Evolutionary conservation across 2,888 invertebrate genomes (phyloP), one percentile per base, ranked within the genome.

Genomic region (Polyommatus iphigenia): DNA sequence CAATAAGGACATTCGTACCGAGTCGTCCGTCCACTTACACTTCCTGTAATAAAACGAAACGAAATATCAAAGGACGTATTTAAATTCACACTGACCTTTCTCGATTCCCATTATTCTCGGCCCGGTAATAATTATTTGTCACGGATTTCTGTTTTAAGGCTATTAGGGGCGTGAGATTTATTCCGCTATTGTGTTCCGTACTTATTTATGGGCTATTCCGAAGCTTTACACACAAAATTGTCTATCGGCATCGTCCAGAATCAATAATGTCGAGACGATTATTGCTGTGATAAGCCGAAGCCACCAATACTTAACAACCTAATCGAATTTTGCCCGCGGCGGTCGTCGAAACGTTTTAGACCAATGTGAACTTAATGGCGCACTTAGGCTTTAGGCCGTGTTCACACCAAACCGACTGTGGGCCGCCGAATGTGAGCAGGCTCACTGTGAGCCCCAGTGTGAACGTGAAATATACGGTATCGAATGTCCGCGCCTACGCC

Each of bases 241-340:
- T 86, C 85, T 83, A 81, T 83, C 83, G 83, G 81, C 82, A 82
- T 82, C 82, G 79, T 87, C 87, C 80, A 81, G 82, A 85, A 86
- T 87, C 86, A 86, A 87, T 87, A 87, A 85, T 87, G 85, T 87
- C 78, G 80, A 82, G 86, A 87, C 85, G 87, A 85, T 85, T 85
- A 87, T 85, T 85, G 82, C 78, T 80, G 82, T 88, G 92, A 92
- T 92, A 92, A 91, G 86, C 85, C 90, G 85, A 86, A 88, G 85
- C 88, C 84, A 83, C 88, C 88, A 88, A 87, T 88, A 85, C 87
- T 85, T 82, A 84, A 86, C 87, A 84, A 87, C 84, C 87, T 87
- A 89, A 90, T 90, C 88, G 88, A 86, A 85, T 81, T 80, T 81
- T 82, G 82, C 86, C 86, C 83, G 78, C 81, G 80, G 81, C 77